Evolutionary conservation across 1,140 invertebrate species (phyloP).

Genomic region (Penaeus indicus): DNA sequence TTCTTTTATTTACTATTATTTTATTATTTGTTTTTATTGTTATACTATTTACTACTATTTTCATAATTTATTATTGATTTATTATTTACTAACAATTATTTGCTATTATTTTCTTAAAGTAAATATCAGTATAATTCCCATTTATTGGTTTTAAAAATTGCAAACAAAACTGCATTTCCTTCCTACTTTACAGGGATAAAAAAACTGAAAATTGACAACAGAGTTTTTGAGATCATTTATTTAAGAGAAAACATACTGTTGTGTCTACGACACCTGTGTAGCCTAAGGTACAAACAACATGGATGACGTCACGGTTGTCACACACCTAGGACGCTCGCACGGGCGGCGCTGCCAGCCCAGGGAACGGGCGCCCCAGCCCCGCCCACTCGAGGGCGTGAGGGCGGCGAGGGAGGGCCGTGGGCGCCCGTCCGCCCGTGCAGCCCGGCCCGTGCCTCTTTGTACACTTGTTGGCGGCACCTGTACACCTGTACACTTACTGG

Average conservation of each 20-base stretch:
- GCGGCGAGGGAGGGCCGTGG: not conserved
- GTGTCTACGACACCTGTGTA: slow-evolving; percentile 63
- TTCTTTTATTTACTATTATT: too few species aligned
- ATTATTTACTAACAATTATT: too few species aligned
- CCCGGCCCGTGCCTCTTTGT: slow-evolving; percentile 51
- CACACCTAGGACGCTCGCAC: slow-evolving; percentile 60
- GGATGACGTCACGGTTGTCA: slow-evolving; percentile 62
- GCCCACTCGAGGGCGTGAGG: slow-evolving; percentile 5
- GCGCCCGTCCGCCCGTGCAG: slow-evolving; percentile 40
- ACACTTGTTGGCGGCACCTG: slow-evolving; percentile 63
- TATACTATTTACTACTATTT: too few species aligned
- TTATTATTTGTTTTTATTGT: too few species aligned
- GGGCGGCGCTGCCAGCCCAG: slow-evolving; percentile 42
- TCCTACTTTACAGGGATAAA: not conserved
- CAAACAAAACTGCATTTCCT: too few species aligned
- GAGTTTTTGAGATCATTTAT: slow-evolving; percentile 63
- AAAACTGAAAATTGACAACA: slow-evolving; percentile 46
- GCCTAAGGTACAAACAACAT: slow-evolving; percentile 62
- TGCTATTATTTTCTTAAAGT: too few species aligned
- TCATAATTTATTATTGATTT: too few species aligned
- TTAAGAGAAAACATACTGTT: slow-evolving; percentile 63
- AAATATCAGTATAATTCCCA: too few species aligned
- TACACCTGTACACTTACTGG: slow-evolving; percentile 57
- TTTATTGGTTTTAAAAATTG: too few species aligned
- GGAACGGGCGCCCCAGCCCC: slow-evolving; percentile 1